Evolutionary conservation across 2,797 vertebrate genomes (phyloP).

Genomic region (Pygocentrus nattereri): DNA sequence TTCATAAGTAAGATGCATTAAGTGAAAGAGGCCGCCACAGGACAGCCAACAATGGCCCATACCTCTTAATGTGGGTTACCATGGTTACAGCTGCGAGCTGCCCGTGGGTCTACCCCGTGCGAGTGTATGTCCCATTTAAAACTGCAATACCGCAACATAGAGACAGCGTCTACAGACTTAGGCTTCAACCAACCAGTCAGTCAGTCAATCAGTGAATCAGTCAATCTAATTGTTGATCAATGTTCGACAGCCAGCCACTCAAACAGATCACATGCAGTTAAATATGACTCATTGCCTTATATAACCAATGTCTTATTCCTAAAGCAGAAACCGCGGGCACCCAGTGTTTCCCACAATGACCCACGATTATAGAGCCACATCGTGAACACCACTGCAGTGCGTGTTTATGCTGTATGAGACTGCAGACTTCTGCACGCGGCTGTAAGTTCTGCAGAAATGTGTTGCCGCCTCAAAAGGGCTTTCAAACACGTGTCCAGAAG

Average conservation of each 20-base stretch:
- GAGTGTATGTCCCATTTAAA: slow-evolving; percentile 54
- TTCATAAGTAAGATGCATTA: slow-evolving; percentile 1
- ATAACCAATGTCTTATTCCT: slow-evolving; percentile 3
- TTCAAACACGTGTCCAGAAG: no score
- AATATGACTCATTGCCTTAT: slow-evolving; percentile 9
- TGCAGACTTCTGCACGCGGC: neutral
- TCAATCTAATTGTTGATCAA: neutral
- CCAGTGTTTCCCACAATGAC: slow-evolving; percentile 5
- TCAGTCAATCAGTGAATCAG: neutral
- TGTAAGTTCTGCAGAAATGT: neutral
- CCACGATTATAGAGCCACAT: neutral
- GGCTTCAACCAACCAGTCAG: neutral
- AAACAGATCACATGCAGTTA: neutral
- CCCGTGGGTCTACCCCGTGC: slow-evolving; percentile 19
- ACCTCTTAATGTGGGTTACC: slow-evolving; percentile 55
- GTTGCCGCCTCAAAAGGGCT: no score
- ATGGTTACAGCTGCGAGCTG: slow-evolving; percentile 59
- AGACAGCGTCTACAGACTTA: neutral
- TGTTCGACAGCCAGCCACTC: neutral
- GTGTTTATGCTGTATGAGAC: neutral
- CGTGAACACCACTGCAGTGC: slow-evolving; percentile 1
- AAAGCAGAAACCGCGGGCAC: neutral
- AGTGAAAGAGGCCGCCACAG: slow-evolving; percentile 53
- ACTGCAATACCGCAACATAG: slow-evolving; percentile 48
- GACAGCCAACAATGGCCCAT: slow-evolving; percentile 55